Evolutionary conservation across 1,140 invertebrate species (phyloP).

Genomic region (Physella acuta): DNA sequence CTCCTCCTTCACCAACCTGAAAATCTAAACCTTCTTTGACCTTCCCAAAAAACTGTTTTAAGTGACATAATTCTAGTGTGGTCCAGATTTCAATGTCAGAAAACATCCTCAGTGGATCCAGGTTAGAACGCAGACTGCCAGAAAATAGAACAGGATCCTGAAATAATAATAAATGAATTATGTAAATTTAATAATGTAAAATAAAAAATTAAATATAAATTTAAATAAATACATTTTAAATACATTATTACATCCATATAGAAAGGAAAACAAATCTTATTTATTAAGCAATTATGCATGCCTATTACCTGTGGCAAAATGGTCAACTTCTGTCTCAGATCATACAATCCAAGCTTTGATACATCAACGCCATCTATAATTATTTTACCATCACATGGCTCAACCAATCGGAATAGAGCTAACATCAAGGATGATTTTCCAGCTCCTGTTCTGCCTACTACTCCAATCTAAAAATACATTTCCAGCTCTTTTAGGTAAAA

Average conservation of each 20-base stretch:
- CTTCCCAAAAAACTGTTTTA: constrained; percentile 41
- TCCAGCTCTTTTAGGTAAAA: not conserved
- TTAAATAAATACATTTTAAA: not conserved
- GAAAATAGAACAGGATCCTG: constrained; percentile 60
- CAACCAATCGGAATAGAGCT: constrained; percentile 24
- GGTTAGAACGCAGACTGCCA: constrained; percentile 61
- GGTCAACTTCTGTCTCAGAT: constrained; percentile 21
- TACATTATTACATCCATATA: not conserved
- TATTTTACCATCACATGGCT: constrained; percentile 17
- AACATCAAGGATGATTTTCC: constrained; percentile 26
- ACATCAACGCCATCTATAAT: constrained; percentile 25
- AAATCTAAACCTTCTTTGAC: constrained; percentile 25
- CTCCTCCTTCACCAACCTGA: constrained; percentile 41
- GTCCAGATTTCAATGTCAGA: constrained; percentile 61
- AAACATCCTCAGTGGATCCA: constrained; percentile 66
- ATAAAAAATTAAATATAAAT: not conserved
- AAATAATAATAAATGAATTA: not conserved
- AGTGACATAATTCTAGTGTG: constrained; percentile 30
- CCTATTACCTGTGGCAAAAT: constrained; percentile 27
- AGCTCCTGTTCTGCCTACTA: constrained; percentile 27
- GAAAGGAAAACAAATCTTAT: not conserved
- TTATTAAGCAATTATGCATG: not conserved
- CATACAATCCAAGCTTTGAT: constrained; percentile 20
- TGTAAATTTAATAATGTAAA: not conserved
- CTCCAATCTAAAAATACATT: constrained; percentile 19